phyloP scores from a whole-genome alignment of 2,888 invertebrate species.

The Drosophila atripex region DNA sequence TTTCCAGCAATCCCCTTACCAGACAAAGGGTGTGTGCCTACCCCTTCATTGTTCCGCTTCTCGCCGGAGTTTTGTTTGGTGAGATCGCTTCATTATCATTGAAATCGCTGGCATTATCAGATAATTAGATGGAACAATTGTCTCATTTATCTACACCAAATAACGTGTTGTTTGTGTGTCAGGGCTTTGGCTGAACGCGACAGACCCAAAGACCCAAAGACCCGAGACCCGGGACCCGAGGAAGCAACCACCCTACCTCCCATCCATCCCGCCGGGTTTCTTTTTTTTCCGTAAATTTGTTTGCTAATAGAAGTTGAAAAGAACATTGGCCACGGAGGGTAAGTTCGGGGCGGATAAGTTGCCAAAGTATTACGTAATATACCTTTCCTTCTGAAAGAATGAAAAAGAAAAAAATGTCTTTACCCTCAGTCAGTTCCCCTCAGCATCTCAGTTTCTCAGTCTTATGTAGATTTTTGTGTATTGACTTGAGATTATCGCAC shows the following conservation, averaged over 20 bases:
- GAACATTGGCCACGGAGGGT: constrained; percentile 63
- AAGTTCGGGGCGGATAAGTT: constrained; percentile 31
- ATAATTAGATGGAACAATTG: constrained; percentile 50
- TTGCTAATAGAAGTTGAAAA: constrained; percentile 76
- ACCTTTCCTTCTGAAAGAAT: constrained; percentile 26
- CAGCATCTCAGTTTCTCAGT: constrained; percentile 21
- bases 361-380: constrained; percentile 35
- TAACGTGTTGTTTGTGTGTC: constrained; percentile 43
- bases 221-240: constrained; percentile 16
- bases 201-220: constrained; percentile 12
- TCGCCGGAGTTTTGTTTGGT: constrained; percentile 7
- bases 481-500: constrained; percentile 75
- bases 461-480: constrained; percentile 60
- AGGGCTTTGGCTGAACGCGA: constrained; percentile 30
- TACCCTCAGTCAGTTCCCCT: background rate
- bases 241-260: constrained; percentile 4
- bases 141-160: constrained; percentile 53
- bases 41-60: constrained; percentile 40
- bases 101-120: constrained; percentile 40
- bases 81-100: constrained; percentile 57
- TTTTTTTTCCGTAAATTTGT: constrained; percentile 76
- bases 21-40: constrained; percentile 7
- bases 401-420: background rate
- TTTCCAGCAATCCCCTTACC: too few relatives aligned
- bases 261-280: constrained; percentile 8